These are phyloP conservation scores for Dysmachus trigonus DNA, from an alignment of 2,888 invertebrate species.

Conservation along the genomic window DNA sequence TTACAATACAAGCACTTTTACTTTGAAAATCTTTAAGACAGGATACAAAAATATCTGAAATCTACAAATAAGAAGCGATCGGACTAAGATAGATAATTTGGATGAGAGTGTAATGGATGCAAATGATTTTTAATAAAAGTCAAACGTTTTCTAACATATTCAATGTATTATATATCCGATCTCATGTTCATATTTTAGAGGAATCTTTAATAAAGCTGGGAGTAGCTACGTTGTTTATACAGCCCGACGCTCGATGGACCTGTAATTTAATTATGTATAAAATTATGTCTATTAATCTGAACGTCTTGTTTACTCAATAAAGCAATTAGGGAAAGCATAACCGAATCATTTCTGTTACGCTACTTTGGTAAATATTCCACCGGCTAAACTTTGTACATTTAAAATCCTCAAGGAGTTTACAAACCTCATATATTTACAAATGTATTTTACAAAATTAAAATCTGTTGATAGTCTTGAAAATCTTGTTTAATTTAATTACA, in stretches of 20 bases:
- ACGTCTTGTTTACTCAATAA: neutral
- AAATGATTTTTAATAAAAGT: neutral
- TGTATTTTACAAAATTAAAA: neutral
- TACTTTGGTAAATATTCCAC: neutral
- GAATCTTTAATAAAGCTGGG: neutral
- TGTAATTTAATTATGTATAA: neutral
- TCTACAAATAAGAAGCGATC: neutral
- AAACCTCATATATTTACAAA: neutral
- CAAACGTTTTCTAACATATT: neutral
- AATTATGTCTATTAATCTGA: neutral
- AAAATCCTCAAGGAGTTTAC: neutral
- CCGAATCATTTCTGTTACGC: neutral
- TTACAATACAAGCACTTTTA: neutral
- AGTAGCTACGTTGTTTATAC: neutral
- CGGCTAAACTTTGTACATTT: neutral
- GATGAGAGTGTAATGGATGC: neutral
- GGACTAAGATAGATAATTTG: neutral
- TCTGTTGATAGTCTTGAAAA: neutral
- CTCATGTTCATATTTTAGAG: neutral
- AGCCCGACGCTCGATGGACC: neutral
- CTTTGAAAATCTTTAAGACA: neutral
- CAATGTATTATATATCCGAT: neutral
- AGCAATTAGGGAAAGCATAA: neutral
- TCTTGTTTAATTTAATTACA: neutral
- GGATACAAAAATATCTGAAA: neutral